Evolutionary conservation across 1,140 invertebrate species (phyloP).

Genomic region (Monochamus saltuarius): DNA sequence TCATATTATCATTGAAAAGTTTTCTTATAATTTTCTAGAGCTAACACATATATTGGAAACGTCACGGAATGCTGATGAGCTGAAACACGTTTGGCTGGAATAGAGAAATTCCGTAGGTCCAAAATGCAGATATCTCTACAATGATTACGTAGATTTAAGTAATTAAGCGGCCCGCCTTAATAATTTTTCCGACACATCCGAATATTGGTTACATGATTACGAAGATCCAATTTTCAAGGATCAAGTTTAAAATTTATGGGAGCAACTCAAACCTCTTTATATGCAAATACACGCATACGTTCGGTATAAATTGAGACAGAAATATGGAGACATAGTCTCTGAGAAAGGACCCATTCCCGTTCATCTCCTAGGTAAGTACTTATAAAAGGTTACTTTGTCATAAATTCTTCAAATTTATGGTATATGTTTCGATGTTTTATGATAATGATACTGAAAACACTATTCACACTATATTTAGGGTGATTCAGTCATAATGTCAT

Average conservation of each 20-base stretch:
- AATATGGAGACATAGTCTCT: slow-evolving; percentile 68
- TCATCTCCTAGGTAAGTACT: slow-evolving; percentile 65
- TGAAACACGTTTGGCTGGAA: slow-evolving; percentile 64
- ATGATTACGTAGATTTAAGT: slow-evolving; percentile 63
- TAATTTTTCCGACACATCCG: slow-evolving; percentile 56
- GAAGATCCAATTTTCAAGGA: slow-evolving; percentile 59
- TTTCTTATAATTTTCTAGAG: no score
- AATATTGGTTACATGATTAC: slow-evolving; percentile 60
- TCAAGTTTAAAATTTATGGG: slow-evolving; percentile 67
- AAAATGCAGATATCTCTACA: slow-evolving; percentile 60
- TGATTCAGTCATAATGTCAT: no score
- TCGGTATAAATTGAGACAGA: slow-evolving; percentile 67
- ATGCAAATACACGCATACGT: slow-evolving; percentile 87
- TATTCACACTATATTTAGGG: no score
- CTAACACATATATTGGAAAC: slow-evolving; percentile 64
- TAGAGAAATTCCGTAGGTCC: slow-evolving; percentile 65
- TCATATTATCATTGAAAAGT: no score
- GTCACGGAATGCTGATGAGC: slow-evolving; percentile 43
- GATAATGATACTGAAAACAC: no score
- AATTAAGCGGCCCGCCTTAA: slow-evolving; percentile 67
- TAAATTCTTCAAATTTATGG: no score
- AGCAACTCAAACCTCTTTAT: slow-evolving; percentile 80
- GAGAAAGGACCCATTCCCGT: slow-evolving; percentile 81
- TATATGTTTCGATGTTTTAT: no score
- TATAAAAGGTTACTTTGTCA: no score